Evolutionary conservation across 2,797 vertebrate species (phyloP).

Genomic region (Periparus ater): DNA sequence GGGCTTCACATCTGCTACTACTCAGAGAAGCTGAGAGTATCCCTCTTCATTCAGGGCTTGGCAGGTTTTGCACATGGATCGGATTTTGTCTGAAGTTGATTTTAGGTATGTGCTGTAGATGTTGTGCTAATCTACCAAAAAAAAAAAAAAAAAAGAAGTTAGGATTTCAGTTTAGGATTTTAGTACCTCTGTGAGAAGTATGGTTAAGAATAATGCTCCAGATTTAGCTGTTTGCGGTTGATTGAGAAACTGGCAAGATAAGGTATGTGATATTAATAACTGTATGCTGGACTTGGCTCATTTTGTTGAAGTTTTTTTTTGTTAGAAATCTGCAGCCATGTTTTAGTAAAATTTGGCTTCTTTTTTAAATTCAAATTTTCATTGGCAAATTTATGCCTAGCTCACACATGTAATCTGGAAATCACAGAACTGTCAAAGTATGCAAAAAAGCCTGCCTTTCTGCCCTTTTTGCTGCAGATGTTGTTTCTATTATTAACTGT

Average conservation of each 20-base stretch:
- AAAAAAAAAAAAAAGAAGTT: neutral
- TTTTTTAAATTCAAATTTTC: neutral
- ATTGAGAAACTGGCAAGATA: neutral
- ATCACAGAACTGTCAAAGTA: neutral
- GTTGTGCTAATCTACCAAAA: neutral
- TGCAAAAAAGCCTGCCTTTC: neutral
- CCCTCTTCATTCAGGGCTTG: neutral
- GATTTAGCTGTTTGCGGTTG: neutral
- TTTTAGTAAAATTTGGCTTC: neutral
- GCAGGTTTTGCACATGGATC: neutral
- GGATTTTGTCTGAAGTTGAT: neutral
- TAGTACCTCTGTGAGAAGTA: neutral
- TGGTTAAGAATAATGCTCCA: neutral
- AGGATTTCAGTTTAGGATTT: neutral
- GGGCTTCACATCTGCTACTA: conserved; percentile 31
- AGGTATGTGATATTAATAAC: neutral
- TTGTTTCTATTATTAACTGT: neutral
- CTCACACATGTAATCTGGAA: neutral
- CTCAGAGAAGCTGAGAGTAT: neutral
- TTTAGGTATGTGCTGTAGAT: neutral
- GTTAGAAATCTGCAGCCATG: neutral
- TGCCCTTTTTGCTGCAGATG: neutral
- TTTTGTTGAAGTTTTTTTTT: neutral
- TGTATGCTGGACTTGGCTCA: neutral
- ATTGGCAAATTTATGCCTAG: neutral